phyloP scores from a whole-genome alignment of 2,888 invertebrate species.

The Xylophagus ater region DNA sequence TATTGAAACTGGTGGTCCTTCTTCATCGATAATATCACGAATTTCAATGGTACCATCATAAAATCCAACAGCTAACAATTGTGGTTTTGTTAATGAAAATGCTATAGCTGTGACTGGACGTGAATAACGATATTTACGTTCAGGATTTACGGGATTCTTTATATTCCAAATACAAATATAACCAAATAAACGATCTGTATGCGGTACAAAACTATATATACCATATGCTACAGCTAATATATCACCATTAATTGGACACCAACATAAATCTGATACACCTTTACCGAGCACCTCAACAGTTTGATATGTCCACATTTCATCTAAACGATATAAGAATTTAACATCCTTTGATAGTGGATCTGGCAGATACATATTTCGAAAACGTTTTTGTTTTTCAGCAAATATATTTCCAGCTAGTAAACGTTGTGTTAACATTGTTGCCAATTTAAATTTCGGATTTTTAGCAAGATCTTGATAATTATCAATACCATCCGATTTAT shows the following conservation, averaged over 20 bases:
- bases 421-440: conserved; percentile 56
- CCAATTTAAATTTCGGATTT: conserved; percentile 44
- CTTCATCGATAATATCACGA: conserved; percentile 53
- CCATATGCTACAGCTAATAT: conserved; percentile 69
- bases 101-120: conserved; percentile 55
- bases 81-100: conserved; percentile 58
- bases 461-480: conserved; percentile 25
- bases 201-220: conserved; percentile 45
- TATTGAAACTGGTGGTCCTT: conserved; percentile 41
- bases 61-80: conserved; percentile 64
- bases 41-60: conserved; percentile 59
- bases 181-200: conserved; percentile 44
- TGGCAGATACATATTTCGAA: conserved; percentile 50
- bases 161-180: conserved; percentile 66
- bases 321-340: conserved; percentile 53
- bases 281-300: conserved; percentile 42
- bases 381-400: conserved; percentile 55
- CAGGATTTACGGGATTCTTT: conserved; percentile 69
- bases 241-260: conserved; percentile 56
- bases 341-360: conserved; percentile 53
- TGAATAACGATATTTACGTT: conserved; percentile 52
- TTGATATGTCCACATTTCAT: conserved; percentile 55
- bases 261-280: conserved; percentile 52
- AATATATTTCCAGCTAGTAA: conserved; percentile 58
- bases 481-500: conserved; percentile 27